phyloP scores from a whole-genome alignment of 2,888 invertebrate genomes.

The Rotaria macrura region DNA sequence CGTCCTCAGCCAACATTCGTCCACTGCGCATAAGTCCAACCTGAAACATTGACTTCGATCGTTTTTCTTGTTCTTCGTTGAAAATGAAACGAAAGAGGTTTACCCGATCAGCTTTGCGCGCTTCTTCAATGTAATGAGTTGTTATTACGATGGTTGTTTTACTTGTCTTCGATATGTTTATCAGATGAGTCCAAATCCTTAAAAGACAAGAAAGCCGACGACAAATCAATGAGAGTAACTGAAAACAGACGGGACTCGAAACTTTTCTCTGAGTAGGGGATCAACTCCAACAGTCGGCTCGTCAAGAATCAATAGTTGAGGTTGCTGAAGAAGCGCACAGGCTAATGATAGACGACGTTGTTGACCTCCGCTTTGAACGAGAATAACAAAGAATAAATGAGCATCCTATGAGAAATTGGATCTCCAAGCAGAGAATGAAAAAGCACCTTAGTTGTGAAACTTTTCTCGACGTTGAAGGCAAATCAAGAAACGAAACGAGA shows the following conservation, averaged over 20 bases:
- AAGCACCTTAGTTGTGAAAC: conserved; percentile 64
- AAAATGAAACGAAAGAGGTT: no score
- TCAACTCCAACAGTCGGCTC: conserved; percentile 87
- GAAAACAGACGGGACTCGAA: background rate
- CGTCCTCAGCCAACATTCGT: conserved; percentile 75
- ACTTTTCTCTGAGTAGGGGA: conserved; percentile 60
- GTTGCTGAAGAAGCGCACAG: conserved; percentile 80
- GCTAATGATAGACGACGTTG: conserved; percentile 81
- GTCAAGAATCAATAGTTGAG: conserved; percentile 76
- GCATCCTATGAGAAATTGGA: no score
- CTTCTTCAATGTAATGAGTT: conserved; percentile 89
- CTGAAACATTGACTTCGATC: no score
- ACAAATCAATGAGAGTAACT: background rate
- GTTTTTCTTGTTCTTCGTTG: no score
- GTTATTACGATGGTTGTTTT: conserved; percentile 87
- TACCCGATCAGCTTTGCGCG: conserved; percentile 50
- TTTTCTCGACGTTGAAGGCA: conserved; percentile 71
- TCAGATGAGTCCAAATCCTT: conserved; percentile 85
- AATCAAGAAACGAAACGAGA: conserved; percentile 74
- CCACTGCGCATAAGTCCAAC: conserved; percentile 89
- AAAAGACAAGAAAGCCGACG: background rate
- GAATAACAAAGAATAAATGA: no score
- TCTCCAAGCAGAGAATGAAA: background rate
- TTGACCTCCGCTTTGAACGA: conserved; percentile 65
- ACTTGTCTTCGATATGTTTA: conserved; percentile 74